phyloP scores from a whole-genome alignment of 2,113 vertebrate genomes.

The Redunca redunca region DNA sequence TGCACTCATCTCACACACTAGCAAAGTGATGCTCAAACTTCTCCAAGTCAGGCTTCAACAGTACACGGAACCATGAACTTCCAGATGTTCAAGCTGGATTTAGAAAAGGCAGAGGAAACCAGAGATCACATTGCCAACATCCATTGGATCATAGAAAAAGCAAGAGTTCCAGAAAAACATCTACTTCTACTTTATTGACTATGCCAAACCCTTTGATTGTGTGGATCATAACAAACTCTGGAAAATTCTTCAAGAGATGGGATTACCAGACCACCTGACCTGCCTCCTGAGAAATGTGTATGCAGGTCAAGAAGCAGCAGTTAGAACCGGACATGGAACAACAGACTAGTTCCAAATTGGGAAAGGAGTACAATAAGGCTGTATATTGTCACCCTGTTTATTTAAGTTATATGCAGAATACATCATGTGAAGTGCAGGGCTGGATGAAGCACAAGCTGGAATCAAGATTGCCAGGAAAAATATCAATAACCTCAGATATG shows the following conservation, averaged over 20 bases:
- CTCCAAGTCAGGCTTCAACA: not conserved
- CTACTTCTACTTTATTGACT: not conserved
- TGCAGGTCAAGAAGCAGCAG: not conserved
- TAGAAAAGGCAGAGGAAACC: not conserved
- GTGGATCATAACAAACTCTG: not conserved
- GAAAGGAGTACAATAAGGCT: not conserved
- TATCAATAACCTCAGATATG: not conserved
- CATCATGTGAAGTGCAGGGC: rapidly evolving
- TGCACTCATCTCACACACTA: not conserved
- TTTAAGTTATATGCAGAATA: not conserved
- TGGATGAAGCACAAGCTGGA: not conserved
- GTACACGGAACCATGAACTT: not conserved
- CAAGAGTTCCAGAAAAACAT: not conserved
- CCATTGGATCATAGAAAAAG: not conserved
- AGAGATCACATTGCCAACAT: not conserved
- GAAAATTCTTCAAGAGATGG: not conserved
- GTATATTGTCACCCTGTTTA: not conserved
- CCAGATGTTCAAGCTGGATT: not conserved
- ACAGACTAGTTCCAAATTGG: not conserved
- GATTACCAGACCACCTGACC: not conserved
- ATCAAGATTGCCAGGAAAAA: not conserved
- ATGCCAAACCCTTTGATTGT: not conserved
- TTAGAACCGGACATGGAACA: not conserved
- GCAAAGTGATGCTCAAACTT: not conserved
- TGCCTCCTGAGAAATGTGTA: not conserved